These are phyloP conservation scores for Sebastolobus altivelis DNA, from an alignment of 2,797 vertebrate genomes.

Conservation along the genomic window DNA sequence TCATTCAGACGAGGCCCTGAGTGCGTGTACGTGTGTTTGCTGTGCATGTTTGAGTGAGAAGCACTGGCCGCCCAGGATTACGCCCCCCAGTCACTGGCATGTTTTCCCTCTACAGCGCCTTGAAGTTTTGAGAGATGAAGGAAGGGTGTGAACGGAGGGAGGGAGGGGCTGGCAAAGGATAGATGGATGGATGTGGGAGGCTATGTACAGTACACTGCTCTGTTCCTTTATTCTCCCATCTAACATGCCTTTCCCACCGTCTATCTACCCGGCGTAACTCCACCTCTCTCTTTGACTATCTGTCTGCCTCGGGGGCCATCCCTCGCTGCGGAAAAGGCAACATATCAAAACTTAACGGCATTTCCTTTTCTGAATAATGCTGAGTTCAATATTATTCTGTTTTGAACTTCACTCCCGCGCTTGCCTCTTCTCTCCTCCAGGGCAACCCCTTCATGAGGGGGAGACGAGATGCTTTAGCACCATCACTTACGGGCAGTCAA, in stretches of 20 bases:
- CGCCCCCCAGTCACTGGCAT: conserved; percentile 80
- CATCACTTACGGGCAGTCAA: conserved; percentile 84
- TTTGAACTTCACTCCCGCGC: conserved; percentile 81
- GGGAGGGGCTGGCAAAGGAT: conserved; percentile 69
- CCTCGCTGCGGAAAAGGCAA: conserved; percentile 77
- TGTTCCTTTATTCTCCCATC: conserved; percentile 73
- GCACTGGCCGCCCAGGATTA: conserved; percentile 83
- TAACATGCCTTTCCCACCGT: conserved; percentile 66
- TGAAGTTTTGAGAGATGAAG: conserved; percentile 84
- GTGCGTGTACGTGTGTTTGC: conserved; percentile 71
- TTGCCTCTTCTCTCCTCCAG: conserved; percentile 73
- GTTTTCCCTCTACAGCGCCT: conserved; percentile 80
- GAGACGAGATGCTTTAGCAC: conserved; percentile 66
- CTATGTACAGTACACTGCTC: conserved; percentile 70
- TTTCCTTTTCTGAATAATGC: conserved; percentile 87
- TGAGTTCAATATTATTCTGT: conserved; percentile 89
- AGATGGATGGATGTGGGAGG: conserved; percentile 79
- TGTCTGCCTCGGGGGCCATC: conserved; percentile 77
- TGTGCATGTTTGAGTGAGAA: conserved; percentile 71
- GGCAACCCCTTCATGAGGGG: conserved; percentile 71
- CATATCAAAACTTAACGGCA: conserved; percentile 83
- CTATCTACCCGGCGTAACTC: conserved; percentile 62
- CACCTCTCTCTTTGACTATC: conserved; percentile 76
- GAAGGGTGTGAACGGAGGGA: conserved; percentile 63
- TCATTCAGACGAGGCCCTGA: conserved; percentile 74